Base-by-base conservation (phyloP, 2,797 vertebrate genomes). In the Aulostomus chinensis region DNA sequence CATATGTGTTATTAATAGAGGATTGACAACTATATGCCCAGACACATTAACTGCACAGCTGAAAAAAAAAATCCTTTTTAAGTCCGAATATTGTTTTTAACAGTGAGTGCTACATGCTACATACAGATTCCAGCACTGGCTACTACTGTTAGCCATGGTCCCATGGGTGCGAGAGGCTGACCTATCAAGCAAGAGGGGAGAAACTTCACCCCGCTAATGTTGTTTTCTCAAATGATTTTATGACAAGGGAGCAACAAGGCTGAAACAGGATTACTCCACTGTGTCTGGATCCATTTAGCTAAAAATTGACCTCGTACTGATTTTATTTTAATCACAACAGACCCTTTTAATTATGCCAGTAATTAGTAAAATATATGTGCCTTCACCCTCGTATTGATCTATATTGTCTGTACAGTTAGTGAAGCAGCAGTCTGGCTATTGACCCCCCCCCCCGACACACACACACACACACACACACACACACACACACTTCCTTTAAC, bases 301-400 rank as follows among this genome's bases (percentile, higher is more conserved):
- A 65, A 83, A 78, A 86, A 88, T 80, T 85, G 76, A 86, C 69
- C 49, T 67, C 13, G 11, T 64, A 80, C 76, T 78, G 83, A 86
- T 85, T 87, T 84, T 77, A 80, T 80, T 90, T 88, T 84, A 89
- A 85, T 87, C 83, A 76, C 80, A 81, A 86, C 77, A 83, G 84
- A 88, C 81, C 60, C 58, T 77, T 88, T 87, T 83, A 87, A 89
- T 89, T 88, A 85, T 83, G 84, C 70, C 46, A 81, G 87, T 86
- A 88, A 90, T 89, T 87, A 88, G 85, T 87, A 61, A 89, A 89
- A 90, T 89, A 85, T 86, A 88, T 82, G 88, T 78, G 71, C 75
- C 86, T 83, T 88, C 83, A 85, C 76, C 59, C n/a, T 81, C 72
- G 54, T 84, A 91, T 88, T 84, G 87, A 90, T 89, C 78, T 54